phyloP scores from a whole-genome alignment of 1,140 invertebrate genomes.

The Polypedilum pembai region DNA sequence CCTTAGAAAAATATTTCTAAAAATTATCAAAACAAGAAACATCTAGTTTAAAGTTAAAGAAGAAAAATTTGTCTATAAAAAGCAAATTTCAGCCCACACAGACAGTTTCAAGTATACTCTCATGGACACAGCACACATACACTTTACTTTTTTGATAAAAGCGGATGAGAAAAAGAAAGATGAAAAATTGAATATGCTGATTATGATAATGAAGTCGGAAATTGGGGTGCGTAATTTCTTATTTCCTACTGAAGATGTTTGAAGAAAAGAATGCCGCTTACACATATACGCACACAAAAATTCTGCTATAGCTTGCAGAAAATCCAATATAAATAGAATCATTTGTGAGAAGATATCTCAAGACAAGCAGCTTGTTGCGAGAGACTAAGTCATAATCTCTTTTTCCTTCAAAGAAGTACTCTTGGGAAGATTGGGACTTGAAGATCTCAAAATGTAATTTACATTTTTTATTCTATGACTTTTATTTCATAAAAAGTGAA shows the following conservation, averaged over 20 bases:
- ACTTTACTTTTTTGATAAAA: no score
- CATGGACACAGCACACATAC: no score
- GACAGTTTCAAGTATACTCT: no score
- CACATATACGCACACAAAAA: not conserved
- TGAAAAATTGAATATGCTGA: conserved; percentile 26
- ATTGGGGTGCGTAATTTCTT: conserved; percentile 19
- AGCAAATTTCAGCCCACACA: no score
- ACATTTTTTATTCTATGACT: not conserved
- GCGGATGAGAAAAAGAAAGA: not conserved
- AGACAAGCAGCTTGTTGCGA: not conserved
- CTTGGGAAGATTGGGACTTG: not conserved
- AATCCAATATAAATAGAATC: conserved; percentile 7
- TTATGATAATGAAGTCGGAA: conserved; percentile 26
- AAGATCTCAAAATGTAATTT: not conserved
- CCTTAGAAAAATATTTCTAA: no score
- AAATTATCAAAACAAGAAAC: no score
- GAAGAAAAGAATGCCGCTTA: no score
- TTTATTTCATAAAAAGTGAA: not conserved
- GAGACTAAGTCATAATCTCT: not conserved
- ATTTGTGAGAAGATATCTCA: conserved; percentile 12
- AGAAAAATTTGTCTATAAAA: no score
- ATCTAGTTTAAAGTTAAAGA: no score
- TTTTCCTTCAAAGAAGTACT: not conserved
- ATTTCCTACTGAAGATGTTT: not conserved
- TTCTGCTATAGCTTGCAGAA: not conserved